phyloP scores from a whole-genome alignment of 2,888 invertebrate genomes.

The Molorchus minor region DNA sequence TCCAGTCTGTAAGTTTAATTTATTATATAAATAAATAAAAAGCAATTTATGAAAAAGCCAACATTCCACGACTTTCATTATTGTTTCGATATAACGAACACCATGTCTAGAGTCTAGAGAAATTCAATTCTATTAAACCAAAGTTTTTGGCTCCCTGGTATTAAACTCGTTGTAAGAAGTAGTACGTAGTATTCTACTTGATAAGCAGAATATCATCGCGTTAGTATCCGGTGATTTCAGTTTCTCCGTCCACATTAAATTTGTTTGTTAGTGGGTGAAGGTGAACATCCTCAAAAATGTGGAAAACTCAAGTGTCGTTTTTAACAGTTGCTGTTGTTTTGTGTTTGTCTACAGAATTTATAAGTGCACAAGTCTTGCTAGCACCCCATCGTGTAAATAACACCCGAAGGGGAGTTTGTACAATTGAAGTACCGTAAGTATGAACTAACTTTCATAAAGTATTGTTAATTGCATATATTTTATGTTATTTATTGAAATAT shows the following conservation, averaged over 20 bases:
- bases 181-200: conserved; percentile 26
- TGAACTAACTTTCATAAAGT: too few relatives aligned
- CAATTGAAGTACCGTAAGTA: conserved; percentile 20
- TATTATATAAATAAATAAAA: too few relatives aligned
- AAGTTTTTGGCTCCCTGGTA: not conserved
- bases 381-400: not conserved
- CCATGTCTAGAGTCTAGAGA: not conserved
- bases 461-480: too few relatives aligned
- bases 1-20: too few relatives aligned
- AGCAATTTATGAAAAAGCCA: too few relatives aligned
- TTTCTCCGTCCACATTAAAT: conserved; percentile 7
- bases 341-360: not conserved
- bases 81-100: too few relatives aligned
- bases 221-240: conserved; percentile 21
- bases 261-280: not conserved
- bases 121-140: not conserved
- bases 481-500: too few relatives aligned
- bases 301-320: not conserved
- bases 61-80: too few relatives aligned
- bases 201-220: conserved; percentile 20
- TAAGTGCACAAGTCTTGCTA: not conserved
- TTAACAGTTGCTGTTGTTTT: conserved; percentile 10
- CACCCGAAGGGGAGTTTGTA: conserved; percentile 17
- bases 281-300: conserved; percentile 7
- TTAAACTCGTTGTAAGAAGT: conserved; percentile 7